phyloP scores from a whole-genome alignment of 2,113 vertebrate species.

The Eleginops maclovinus region DNA sequence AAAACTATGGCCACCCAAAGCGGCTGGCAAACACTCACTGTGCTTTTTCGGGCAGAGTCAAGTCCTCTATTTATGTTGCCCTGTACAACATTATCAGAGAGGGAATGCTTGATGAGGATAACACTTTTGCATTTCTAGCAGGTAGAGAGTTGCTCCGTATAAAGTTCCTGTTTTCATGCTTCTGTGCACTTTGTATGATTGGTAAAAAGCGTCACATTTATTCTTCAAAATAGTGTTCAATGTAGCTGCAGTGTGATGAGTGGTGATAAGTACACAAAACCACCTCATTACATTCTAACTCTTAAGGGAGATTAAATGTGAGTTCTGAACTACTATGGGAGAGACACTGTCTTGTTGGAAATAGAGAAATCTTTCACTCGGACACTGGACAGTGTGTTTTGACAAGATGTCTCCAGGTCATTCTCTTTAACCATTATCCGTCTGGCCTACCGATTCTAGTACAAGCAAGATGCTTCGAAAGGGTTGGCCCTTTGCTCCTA shows the following conservation, averaged over 20 bases:
- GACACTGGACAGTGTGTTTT: conserved; percentile 18
- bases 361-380: conserved; percentile 13
- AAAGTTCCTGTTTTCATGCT: background rate
- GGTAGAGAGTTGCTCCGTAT: conserved; percentile 8
- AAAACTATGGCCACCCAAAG: conserved; percentile 88
- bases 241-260: background rate
- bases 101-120: conserved; percentile 36
- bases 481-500: conserved; percentile 29
- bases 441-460: conserved; percentile 47
- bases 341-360: background rate
- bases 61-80: conserved; percentile 69
- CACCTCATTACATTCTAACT: background rate
- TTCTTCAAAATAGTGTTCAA: background rate
- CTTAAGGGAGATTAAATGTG: background rate
- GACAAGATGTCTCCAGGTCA: conserved; percentile 45
- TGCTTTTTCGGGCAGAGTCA: conserved; percentile 73
- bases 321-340: background rate
- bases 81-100: conserved; percentile 62
- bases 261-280: background rate
- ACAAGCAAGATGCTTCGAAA: conserved; percentile 42
- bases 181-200: background rate
- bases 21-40: conserved; percentile 73
- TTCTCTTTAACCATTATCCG: conserved; percentile 41
- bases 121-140: conserved; percentile 13
- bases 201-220: background rate